A percentile compares a stretch with the other conserved stretches of the same genome.
These are phyloP conservation scores for Drosophila subobscura DNA, from an alignment of 1,140 invertebrate genomes.

Conservation along the genomic window DNA sequence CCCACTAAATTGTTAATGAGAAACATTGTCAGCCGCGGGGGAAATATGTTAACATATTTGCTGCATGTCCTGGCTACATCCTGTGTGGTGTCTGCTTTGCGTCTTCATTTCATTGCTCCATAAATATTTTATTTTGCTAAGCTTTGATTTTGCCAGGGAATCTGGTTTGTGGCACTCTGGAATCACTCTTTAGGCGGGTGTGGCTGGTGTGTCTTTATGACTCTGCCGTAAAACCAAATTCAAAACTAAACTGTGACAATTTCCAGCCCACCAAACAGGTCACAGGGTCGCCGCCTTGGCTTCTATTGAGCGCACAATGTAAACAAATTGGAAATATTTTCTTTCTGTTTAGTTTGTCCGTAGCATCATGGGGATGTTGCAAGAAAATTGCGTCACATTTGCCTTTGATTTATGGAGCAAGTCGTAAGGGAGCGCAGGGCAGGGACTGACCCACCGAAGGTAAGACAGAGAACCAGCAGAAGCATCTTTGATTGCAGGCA, in stretches of 20 bases:
- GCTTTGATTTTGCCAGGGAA: slow-evolving; percentile 22
- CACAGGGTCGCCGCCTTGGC: slow-evolving; percentile 37
- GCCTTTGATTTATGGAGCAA: slow-evolving; percentile 56
- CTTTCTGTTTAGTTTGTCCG: slow-evolving; percentile 24
- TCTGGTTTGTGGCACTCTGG: slow-evolving; percentile 55
- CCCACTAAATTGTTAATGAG: slow-evolving; percentile 27
- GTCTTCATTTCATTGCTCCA: slow-evolving; percentile 53
- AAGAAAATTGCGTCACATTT: slow-evolving; percentile 56
- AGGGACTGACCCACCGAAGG: slow-evolving; percentile 19
- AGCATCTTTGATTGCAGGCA: slow-evolving; percentile 27
- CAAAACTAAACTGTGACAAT: slow-evolving; percentile 48
- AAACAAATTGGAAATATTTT: slow-evolving; percentile 42
- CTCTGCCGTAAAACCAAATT: slow-evolving; percentile 32
- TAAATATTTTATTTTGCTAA: slow-evolving; percentile 60
- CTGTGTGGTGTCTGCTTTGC: slow-evolving; percentile 10
- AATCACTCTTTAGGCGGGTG: slow-evolving; percentile 3
- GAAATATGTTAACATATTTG: slow-evolving; percentile 31
- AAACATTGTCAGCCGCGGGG: slow-evolving; percentile 30
- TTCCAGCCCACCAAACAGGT: slow-evolving; percentile 34
- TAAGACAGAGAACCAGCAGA: slow-evolving; percentile 16
- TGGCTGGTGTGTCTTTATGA: slow-evolving; percentile 12
- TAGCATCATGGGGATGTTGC: slow-evolving; percentile 39
- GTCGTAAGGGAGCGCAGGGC: not conserved
- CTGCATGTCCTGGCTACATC: slow-evolving; percentile 2
- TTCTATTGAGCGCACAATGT: slow-evolving; percentile 61